Base-by-base conservation (phyloP, 2,797 vertebrate species). In the Anolis apletophallus region DNA sequence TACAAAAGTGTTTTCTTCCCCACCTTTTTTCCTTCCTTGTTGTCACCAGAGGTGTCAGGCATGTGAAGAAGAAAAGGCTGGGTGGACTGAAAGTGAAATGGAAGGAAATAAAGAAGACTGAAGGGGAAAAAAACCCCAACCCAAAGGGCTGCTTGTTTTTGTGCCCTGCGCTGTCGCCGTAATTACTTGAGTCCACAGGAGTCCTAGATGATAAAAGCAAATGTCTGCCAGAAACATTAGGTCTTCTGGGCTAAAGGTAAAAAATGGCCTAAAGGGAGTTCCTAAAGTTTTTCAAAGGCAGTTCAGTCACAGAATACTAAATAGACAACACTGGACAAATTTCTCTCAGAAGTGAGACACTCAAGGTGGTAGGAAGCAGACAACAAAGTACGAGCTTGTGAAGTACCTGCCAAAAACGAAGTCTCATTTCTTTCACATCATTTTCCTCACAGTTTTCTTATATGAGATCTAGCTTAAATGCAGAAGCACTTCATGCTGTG, bases 201-300 rank as follows among this genome's bases (percentile, higher is more conserved):
- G 83, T 85, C 36, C 13, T 80, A 85, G 85, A 87, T 81, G 81
- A 90, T 90, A 89, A 90, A 94, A 89, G 55, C 34, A 74, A 90
- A 82, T 86, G 34, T 84, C 75, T 91, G 61, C 64, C 74, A 91
- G 91, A 83, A 93, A 84, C 46, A 61, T 87, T 77, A 90, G 59
- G 55, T 87, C 83, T 87, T 91, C 88, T 88, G 86, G 57, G 84
- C n/a, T 83, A 82, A 86, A 64, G 67, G 87, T 93, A 85, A 92
- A 87, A 90, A 91, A 87, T 0, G 7, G 81, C 67, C 77, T 88
- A 87, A 29, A 32, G 79, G 57, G 85, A 91, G 36, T 72, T 80
- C 14, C 16, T 61, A 71, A 87, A 84, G 80, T 85, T 90, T 75
- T 91, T 92, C 89, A 90, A 95, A 93, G 88, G 46, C 36, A 90